phyloP scores from a whole-genome alignment of 2,888 invertebrate genomes.

The Carcina quercana region DNA sequence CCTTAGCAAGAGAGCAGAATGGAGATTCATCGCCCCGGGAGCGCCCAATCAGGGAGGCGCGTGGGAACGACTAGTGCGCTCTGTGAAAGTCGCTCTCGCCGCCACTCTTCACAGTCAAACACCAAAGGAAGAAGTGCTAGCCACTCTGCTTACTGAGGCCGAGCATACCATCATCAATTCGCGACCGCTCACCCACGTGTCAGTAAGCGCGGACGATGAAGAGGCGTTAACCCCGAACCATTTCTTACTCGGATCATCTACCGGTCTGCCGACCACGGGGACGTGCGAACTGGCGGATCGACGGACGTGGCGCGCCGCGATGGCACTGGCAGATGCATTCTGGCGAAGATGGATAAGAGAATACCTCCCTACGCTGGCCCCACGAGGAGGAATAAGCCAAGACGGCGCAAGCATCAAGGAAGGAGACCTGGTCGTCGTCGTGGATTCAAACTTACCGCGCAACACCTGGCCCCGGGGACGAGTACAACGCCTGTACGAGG shows the following conservation, averaged over 20 bases:
- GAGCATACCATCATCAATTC: conserved; percentile 19
- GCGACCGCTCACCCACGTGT: conserved; percentile 41
- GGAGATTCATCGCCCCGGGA: conserved; percentile 15
- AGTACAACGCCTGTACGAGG: background rate
- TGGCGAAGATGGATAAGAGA: conserved; percentile 24
- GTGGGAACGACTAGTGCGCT: conserved; percentile 14
- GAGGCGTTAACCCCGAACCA: conserved; percentile 30
- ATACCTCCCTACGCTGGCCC: conserved; percentile 10
- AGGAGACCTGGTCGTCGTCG: conserved; percentile 8
- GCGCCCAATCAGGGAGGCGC: conserved; percentile 15
- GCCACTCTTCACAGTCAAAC: conserved; percentile 11
- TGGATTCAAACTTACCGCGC: background rate
- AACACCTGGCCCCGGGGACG: background rate
- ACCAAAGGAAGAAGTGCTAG: conserved; percentile 10
- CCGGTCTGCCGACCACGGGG: conserved; percentile 11
- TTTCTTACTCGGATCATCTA: conserved; percentile 21
- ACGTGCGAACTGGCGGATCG: conserved; percentile 13
- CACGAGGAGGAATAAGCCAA: conserved; percentile 7
- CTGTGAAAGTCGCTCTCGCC: conserved; percentile 11
- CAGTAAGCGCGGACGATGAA: conserved; percentile 13
- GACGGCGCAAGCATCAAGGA: conserved; percentile 3
- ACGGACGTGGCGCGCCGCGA: conserved; percentile 24
- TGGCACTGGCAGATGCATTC: conserved; percentile 19
- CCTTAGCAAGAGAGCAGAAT: conserved; percentile 9
- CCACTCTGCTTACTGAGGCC: conserved; percentile 11